Base-by-base conservation (phyloP, 1,140 invertebrate genomes). In the Drosophila ogumai region DNA sequence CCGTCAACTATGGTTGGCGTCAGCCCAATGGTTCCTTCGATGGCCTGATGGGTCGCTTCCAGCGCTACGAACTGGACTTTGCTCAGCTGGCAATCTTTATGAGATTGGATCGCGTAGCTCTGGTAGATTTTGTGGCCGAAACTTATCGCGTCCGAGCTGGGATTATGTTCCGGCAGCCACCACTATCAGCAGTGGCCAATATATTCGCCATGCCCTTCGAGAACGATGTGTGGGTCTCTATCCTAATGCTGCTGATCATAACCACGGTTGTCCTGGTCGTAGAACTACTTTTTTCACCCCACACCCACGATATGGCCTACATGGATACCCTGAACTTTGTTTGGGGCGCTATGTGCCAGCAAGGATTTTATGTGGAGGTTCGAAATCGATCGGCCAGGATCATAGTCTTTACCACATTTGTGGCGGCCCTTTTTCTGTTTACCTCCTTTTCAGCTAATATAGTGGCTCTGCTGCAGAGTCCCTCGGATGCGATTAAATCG, bases 201-300 rank as follows among this genome's bases (percentile, higher is more conserved):
- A 94, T 96, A 41, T 96, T 95, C 77, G 93, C 93, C 31, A 84
- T 96, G 79, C 95, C 95, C 12, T 96, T 96, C 72, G 93, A 94
- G 66, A 87, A 75, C 15, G 93, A 93, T 31, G 95, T 96, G 41
- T 96, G 95, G 95, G 79, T 93, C 6, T 94, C 94, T 3, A 93
- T 92, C 38, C 58, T 84, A 2, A 60, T 90, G 13, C 81, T 93
- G 0, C 61, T 92, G 19, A 78, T 92, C 22, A 44, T 92, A n/a
- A 90, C 92, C 1, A 73, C 85, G 46, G 65, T 93, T 25, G 60
- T 91, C 7, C 50, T 81, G 64, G 43, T 91, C 0, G 25, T 84
- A 31, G 88, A 90, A 47, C 68, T 81, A 28, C 38, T 90, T 6
- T 84, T 80, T 31, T 88, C 91, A 6, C 49, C 80, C 6, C 64